A percentile compares a stretch with the other conserved stretches of the same genome.
phyloP scores from a whole-genome alignment of 2,113 vertebrate genomes.

The Bagarius yarrelli region DNA sequence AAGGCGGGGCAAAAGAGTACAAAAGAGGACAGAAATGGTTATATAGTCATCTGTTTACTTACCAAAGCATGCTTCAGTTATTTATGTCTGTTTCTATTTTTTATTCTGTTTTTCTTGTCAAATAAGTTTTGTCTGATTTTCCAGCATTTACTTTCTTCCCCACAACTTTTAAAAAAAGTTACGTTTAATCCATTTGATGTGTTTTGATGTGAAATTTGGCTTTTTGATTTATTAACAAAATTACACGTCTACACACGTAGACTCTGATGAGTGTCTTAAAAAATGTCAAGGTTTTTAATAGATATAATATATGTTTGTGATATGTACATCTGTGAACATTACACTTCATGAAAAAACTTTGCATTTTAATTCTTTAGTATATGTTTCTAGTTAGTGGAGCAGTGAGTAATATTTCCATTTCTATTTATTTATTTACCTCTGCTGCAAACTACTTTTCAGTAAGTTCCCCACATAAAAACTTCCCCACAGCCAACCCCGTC shows the following conservation, averaged over 20 bases:
- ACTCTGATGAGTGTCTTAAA: too few species aligned
- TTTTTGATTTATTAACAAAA: too few species aligned
- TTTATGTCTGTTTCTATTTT: background rate
- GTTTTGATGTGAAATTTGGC: background rate
- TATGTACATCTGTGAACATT: too few species aligned
- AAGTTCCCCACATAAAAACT: background rate
- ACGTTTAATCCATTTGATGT: background rate
- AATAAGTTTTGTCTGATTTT: background rate
- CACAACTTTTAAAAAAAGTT: background rate
- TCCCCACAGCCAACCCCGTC: background rate
- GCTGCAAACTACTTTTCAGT: background rate
- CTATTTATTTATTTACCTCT: background rate
- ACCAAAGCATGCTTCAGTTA: background rate
- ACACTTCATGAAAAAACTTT: background rate
- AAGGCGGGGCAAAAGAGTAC: background rate
- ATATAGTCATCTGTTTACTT: slow-evolving; percentile 28
- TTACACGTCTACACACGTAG: too few species aligned
- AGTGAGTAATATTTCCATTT: background rate
- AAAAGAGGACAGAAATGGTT: slow-evolving; percentile 9
- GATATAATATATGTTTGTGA: too few species aligned
- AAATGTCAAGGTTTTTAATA: too few species aligned
- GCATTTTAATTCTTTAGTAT: background rate
- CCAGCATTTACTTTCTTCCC: background rate
- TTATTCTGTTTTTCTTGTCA: background rate
- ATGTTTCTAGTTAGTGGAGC: background rate